phyloP scores from a whole-genome alignment of 2,797 vertebrate species.

The Diplodus sargus region DNA sequence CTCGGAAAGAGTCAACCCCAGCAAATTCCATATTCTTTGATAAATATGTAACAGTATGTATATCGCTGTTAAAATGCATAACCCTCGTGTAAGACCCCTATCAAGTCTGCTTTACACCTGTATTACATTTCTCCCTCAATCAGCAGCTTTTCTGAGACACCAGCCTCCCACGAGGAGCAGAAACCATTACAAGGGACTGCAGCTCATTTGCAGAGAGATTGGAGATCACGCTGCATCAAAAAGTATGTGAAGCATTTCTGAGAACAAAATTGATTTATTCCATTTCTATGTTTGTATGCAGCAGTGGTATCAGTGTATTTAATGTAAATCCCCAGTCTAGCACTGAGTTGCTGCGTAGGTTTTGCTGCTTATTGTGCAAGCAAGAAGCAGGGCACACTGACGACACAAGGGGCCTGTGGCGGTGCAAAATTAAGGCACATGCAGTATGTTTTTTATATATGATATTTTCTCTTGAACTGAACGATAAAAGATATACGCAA shows the following conservation, averaged over 20 bases:
- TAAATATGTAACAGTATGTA: constrained; percentile 89
- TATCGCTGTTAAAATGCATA: constrained; percentile 89
- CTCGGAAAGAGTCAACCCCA: constrained; percentile 81
- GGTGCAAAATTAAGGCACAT: constrained; percentile 52
- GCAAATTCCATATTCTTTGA: constrained; percentile 86
- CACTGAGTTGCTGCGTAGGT: constrained; percentile 62
- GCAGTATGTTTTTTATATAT: constrained; percentile 48
- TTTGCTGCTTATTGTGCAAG: constrained; percentile 70
- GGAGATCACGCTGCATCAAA: constrained; percentile 85
- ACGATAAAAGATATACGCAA: constrained; percentile 46
- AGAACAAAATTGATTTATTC: constrained; percentile 86
- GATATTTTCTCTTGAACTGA: constrained; percentile 26
- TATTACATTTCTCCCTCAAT: constrained; percentile 90
- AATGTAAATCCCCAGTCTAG: constrained; percentile 79
- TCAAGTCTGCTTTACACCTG: constrained; percentile 89
- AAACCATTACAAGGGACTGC: constrained; percentile 85
- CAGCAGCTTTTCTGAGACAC: constrained; percentile 87
- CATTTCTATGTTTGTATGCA: constrained; percentile 84
- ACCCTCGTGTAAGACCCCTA: constrained; percentile 89
- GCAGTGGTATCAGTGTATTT: constrained; percentile 83
- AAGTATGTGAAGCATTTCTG: constrained; percentile 83
- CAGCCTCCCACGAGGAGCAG: constrained; percentile 85
- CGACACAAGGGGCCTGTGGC: constrained; percentile 56
- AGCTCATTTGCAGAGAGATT: constrained; percentile 90
- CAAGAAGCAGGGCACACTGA: constrained; percentile 58